phyloP scores from a whole-genome alignment of 2,113 vertebrate species.

The Benthochromis sp. region DNA sequence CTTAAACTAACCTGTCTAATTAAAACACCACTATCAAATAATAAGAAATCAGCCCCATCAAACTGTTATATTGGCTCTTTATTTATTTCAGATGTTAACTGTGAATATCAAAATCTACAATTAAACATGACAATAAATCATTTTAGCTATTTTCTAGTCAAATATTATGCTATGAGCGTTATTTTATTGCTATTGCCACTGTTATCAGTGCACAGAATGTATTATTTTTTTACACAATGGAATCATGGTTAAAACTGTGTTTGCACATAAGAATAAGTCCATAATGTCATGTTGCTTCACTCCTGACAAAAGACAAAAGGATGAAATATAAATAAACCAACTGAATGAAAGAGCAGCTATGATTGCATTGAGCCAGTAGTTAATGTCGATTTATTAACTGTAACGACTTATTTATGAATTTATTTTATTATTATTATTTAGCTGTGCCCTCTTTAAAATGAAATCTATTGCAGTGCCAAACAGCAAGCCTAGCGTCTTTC shows the following conservation, averaged over 20 bases:
- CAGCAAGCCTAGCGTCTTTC: constrained; percentile 1
- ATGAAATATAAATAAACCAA: not conserved
- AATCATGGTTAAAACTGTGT: not conserved
- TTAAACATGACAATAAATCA: not conserved
- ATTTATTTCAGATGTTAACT: not conserved
- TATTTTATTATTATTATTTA: not conserved
- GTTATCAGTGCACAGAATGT: not conserved
- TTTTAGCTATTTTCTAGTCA: not conserved
- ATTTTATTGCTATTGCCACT: not conserved
- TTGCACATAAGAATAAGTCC: not conserved
- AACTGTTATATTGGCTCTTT: not conserved
- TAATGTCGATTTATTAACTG: not conserved
- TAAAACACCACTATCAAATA: fast-evolving
- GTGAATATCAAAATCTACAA: not conserved
- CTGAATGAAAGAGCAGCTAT: not conserved
- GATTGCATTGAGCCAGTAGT: too few relatives aligned
- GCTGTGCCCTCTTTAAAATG: not conserved
- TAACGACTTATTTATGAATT: not conserved
- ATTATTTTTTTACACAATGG: not conserved
- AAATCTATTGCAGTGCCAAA: not conserved
- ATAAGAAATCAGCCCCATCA: not conserved
- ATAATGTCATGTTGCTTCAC: not conserved
- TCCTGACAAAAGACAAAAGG: not conserved
- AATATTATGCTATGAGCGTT: not conserved
- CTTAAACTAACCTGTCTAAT: not conserved